Evolutionary conservation across 30 jellyfish, hydroid and myxozoan species (phyloP), one percentile per base, ranked within the genome.

Genomic region (Sanderia malayensis): DNA sequence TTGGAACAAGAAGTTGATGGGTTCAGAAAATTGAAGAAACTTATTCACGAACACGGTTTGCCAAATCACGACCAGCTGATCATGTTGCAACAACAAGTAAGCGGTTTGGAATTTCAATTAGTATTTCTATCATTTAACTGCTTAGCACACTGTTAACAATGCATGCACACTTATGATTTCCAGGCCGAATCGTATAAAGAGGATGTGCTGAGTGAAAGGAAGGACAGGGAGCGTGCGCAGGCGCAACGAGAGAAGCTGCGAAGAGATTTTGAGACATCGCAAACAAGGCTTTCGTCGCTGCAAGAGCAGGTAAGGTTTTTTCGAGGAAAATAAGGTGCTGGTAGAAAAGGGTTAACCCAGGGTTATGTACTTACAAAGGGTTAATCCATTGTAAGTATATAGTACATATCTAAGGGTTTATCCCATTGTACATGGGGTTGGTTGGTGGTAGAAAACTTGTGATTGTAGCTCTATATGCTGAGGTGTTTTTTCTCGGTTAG

Each of bases 211-310:
- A 83, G 96, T 32, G 98, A 90, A 60, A 86, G 98, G 30, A 90
- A 90, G 74, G 98, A 90, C 75, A 29, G 95, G 26, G 98, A 90
- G 44, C 80, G 98, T 6, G 98, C 98, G 23, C 95, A 80, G 70
- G 98, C 98, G 23, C 98, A 90, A 61, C 53, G 98, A 70, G 98
- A 90, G 79, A 90, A 90, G 61, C 82, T 90, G 61, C 89, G 98
- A 13, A 71, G 98, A 55, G 98, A 90, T 73, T 76, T 84, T 44
- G 98, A 90, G 49, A 66, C 82, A 25, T 70, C 94, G 17, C 98
- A 90, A 59, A 72, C 89, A 25, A 84, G 98, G 44, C 81, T 83
- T 25, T 83, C 94, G 58, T 90, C 98, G 46, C 87, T 90, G 17
- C 98, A 90, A 68, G 98, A 90, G 65, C 98, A 90, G 96, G 98